Percentiles rank a stretch among this genome's conserved stretches.
Conservation (phyloP, 2,113 vertebrate species). For the Anser brachyrhynchus region DNA sequence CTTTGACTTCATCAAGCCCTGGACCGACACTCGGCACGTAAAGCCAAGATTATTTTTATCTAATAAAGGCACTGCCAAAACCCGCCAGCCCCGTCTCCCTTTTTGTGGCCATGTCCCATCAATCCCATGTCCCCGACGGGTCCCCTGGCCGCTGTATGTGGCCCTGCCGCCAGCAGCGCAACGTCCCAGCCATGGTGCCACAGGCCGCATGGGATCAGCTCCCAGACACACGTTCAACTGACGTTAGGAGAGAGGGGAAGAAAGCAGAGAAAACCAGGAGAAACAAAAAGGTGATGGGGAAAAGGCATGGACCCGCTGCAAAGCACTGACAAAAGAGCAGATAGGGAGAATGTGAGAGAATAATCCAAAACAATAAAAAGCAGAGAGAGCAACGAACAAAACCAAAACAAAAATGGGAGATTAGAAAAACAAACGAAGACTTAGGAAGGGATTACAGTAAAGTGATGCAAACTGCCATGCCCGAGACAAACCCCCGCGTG, state of each 20-base stretch:
- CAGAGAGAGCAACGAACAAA: fast-evolving
- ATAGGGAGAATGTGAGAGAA: neutral
- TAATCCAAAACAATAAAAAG: neutral
- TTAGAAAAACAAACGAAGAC: neutral
- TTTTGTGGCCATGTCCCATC: neutral
- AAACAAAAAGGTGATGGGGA: neutral
- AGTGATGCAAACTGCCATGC: neutral
- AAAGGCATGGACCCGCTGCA: neutral
- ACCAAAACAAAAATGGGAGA: neutral
- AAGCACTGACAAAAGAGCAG: neutral
- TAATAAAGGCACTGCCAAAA: constrained; percentile 18
- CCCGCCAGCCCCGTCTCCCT: neutral
- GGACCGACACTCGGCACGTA: neutral
- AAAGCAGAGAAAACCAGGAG: neutral
- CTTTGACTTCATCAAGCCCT: constrained; percentile 21
- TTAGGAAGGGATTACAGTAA: neutral
- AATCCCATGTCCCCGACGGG: too few species aligned
- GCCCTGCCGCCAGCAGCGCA: too few species aligned
- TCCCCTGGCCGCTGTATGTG: too few species aligned
- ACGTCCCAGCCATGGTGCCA: neutral
- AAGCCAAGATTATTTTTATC: constrained; percentile 56
- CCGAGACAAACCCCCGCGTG: neutral
- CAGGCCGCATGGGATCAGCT: neutral
- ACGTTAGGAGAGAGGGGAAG: neutral
- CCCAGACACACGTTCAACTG: fast-evolving